Evolutionary conservation across 64 coral and sea anemone species (phyloP), one percentile per base, ranked within the genome.

Genomic region (Pachyseris speciosa): DNA sequence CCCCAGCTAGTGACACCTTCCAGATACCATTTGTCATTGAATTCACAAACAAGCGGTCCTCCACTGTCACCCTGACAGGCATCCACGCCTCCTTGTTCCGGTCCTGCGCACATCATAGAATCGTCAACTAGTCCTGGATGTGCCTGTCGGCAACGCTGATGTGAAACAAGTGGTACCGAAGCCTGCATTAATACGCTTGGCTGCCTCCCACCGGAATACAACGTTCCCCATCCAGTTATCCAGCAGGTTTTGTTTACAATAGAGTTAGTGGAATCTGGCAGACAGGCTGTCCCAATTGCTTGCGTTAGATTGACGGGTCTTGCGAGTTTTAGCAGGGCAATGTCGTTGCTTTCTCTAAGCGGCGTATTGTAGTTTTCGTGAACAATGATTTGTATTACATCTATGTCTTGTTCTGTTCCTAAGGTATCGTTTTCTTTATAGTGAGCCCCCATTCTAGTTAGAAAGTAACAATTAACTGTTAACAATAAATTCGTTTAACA

Each of bases 211-310:
- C 61, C 86, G 2, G 86, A 74, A 29, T 17, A 45, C 0, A 94
- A 20, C 17, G 44, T 55, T 1, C 92, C 92, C 92, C 92, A 94
- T 0, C 92, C 92, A 38, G 75, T 70, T 0, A 94, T 80, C 88
- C 74, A 90, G 40, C 88, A 90, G 1, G 5, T 30, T 29, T 53
- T 77, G 27, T 53, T 27, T 0, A 17, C 25, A 29, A 53, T 44
- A 31, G 45, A 51, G 6, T 52, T 28, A 17, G 4, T 15, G 15
- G 17, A 2, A 51, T 34, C 30, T 30, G 90, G 90, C 30, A 92
- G 39, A 57, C 90, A 92, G 41, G 64, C 60, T 13, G 72, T 69
- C 1, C 83, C 40, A 0, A 92, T 83, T 22, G 38, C n/a, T 66
- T 13, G 8, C 17, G 57, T 74, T 3, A 86, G 34, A 3, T 9